Conservation (phyloP, 2,888 invertebrate species). For the Harpalus rubripes region DNA sequence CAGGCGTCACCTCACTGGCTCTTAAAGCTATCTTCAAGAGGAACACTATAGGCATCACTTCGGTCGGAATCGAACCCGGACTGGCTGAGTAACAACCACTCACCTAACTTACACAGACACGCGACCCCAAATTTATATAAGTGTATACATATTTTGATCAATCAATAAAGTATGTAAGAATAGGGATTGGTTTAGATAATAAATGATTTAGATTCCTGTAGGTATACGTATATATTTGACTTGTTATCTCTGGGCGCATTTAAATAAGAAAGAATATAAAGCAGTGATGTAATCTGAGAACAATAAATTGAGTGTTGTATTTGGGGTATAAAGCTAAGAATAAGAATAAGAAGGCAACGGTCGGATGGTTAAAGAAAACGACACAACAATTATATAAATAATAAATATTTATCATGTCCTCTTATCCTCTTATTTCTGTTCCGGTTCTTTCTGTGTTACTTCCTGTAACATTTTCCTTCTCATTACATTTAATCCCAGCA, state of each 20-base stretch:
- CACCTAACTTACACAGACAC: too few species aligned
- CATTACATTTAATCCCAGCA: conserved; percentile 74
- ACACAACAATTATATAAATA: conserved; percentile 75
- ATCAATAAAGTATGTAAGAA: too few species aligned
- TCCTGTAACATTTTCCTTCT: conserved; percentile 75
- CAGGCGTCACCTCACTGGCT: too few species aligned
- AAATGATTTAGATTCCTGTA: neutral
- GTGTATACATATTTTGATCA: too few species aligned
- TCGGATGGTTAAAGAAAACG: conserved; percentile 57
- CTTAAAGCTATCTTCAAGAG: too few species aligned
- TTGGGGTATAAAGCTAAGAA: conserved; percentile 17
- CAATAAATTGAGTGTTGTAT: conserved; percentile 24
- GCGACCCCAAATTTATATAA: too few species aligned
- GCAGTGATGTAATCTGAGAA: conserved; percentile 19
- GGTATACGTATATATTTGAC: neutral
- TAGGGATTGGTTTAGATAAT: neutral
- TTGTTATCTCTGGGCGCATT: neutral
- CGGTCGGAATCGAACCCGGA: too few species aligned
- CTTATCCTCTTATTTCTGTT: conserved; percentile 75
- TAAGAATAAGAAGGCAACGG: conserved; percentile 38
- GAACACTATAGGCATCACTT: too few species aligned
- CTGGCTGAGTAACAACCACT: too few species aligned
- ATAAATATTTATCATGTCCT: conserved; percentile 76
- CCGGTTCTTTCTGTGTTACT: conserved; percentile 73
- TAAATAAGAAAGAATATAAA: neutral